phyloP scores from a whole-genome alignment of 2,797 vertebrate genomes.

The Myiotriccus ornatus region DNA sequence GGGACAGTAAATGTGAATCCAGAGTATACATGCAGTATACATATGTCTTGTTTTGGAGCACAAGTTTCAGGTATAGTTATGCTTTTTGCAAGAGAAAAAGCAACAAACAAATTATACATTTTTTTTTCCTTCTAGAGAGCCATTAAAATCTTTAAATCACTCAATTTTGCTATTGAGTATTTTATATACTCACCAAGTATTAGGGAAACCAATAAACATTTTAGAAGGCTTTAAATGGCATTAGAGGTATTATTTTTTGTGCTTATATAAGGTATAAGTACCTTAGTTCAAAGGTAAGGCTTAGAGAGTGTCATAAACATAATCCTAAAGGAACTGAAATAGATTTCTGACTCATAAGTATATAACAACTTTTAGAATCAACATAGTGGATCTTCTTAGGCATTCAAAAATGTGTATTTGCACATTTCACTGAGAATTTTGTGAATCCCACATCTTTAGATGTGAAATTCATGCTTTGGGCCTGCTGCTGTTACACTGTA shows the following conservation, averaged over 20 bases:
- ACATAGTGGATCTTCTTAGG: neutral
- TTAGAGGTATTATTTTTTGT: constrained; percentile 59
- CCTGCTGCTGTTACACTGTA: neutral
- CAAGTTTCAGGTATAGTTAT: neutral
- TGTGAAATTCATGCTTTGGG: neutral
- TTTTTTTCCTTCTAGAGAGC: neutral
- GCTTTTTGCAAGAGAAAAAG: neutral
- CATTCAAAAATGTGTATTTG: neutral
- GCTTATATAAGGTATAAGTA: constrained; percentile 50
- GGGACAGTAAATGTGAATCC: neutral
- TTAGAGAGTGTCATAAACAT: constrained; percentile 55
- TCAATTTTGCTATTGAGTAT: neutral
- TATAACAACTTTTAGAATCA: neutral
- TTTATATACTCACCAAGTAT: constrained; percentile 50
- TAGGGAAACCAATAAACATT: constrained; percentile 61
- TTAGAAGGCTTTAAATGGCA: constrained; percentile 60
- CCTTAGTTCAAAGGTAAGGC: constrained; percentile 44
- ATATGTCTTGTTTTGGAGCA: neutral
- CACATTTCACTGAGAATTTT: neutral
- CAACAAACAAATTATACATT: neutral
- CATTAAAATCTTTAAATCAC: constrained; percentile 27
- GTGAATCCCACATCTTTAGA: neutral
- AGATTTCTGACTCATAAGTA: constrained; percentile 28
- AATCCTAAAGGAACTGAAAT: constrained; percentile 50
- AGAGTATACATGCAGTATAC: neutral